Percentiles rank a stretch among this genome's conserved stretches.
Evolutionary conservation across 2,113 vertebrate genomes (phyloP).

Genomic region (Xiphophorus couchianus): DNA sequence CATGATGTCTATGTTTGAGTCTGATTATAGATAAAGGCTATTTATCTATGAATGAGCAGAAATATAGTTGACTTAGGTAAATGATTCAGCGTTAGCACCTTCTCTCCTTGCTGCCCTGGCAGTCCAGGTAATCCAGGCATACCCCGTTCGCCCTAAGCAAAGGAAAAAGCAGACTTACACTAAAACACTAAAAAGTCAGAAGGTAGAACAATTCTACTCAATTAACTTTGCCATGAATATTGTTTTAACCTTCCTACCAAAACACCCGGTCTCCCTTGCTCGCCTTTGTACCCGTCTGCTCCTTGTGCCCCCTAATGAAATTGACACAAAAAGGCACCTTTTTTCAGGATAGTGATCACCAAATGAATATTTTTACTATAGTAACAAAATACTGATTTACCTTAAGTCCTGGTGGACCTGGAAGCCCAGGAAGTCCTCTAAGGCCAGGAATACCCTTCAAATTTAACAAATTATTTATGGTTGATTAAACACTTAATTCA

Average conservation of each 20-base stretch:
- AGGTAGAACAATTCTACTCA: neutral
- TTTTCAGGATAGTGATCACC: neutral
- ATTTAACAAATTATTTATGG: conserved; percentile 15
- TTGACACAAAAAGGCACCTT: conserved; percentile 22
- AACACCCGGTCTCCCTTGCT: conserved; percentile 85
- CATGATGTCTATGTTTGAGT: neutral
- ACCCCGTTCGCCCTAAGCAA: conserved; percentile 87
- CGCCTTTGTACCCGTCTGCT: conserved; percentile 87
- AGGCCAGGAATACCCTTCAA: conserved; percentile 87
- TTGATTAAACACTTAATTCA: conserved; percentile 24
- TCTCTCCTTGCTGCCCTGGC: conserved; percentile 87
- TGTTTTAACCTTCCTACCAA: conserved; percentile 82
- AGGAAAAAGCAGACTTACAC: conserved; percentile 49
- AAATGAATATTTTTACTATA: neutral
- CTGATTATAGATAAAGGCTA: too few species aligned
- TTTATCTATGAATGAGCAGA: conserved; percentile 3
- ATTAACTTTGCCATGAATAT: neutral
- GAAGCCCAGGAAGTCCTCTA: conserved; percentile 84
- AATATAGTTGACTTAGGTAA: conserved; percentile 6
- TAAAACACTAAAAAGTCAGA: neutral
- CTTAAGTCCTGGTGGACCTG: conserved; percentile 85
- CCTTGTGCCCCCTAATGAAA: conserved; percentile 85
- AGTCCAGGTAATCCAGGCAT: conserved; percentile 88
- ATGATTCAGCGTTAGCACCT: conserved; percentile 77
- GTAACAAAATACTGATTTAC: conserved; percentile 68